phyloP scores from a whole-genome alignment of 53 echinoderm and acorn worm species.

The Echinarachnius parma region DNA sequence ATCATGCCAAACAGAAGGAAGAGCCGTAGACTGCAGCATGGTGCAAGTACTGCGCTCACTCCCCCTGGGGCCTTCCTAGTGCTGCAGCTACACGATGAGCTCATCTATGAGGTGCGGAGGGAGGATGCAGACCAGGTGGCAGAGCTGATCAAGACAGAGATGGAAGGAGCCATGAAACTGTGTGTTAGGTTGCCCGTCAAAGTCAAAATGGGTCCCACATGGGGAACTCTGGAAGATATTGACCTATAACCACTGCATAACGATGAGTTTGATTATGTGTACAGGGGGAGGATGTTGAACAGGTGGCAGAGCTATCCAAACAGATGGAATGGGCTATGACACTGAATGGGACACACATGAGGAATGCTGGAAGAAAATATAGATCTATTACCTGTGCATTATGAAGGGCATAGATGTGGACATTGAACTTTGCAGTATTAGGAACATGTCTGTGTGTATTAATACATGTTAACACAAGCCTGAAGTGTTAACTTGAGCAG shows the following conservation, averaged over 20 bases:
- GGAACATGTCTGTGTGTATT: no score
- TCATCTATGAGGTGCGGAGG: slow-evolving; percentile 93
- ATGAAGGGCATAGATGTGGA: no score
- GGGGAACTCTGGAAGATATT: slow-evolving; percentile 79
- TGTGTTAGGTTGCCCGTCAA: slow-evolving; percentile 83
- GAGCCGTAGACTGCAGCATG: slow-evolving; percentile 30
- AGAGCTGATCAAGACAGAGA: slow-evolving; percentile 81
- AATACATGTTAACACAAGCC: no score
- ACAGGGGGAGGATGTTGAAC: slow-evolving; percentile 66
- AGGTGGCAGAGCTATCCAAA: slow-evolving; percentile 73
- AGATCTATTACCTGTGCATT: no score
- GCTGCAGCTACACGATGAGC: slow-evolving; percentile 94
- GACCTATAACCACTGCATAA: slow-evolving; percentile 55
- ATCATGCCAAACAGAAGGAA: slow-evolving; percentile 22
- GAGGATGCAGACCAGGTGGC: slow-evolving; percentile 89
- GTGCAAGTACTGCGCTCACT: slow-evolving; percentile 10
- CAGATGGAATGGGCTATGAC: slow-evolving; percentile 81
- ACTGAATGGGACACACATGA: slow-evolving; percentile 73
- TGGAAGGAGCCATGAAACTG: slow-evolving; percentile 87
- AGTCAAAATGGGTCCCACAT: slow-evolving; percentile 93
- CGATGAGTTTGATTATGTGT: no score
- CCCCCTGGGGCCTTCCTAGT: slow-evolving; percentile 93
- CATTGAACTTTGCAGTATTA: no score
- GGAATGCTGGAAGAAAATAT: slow-evolving; percentile 63
- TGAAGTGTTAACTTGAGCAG: no score